phyloP scores from a whole-genome alignment of 2,797 vertebrate genomes.

The Phoebastria nigripes region DNA sequence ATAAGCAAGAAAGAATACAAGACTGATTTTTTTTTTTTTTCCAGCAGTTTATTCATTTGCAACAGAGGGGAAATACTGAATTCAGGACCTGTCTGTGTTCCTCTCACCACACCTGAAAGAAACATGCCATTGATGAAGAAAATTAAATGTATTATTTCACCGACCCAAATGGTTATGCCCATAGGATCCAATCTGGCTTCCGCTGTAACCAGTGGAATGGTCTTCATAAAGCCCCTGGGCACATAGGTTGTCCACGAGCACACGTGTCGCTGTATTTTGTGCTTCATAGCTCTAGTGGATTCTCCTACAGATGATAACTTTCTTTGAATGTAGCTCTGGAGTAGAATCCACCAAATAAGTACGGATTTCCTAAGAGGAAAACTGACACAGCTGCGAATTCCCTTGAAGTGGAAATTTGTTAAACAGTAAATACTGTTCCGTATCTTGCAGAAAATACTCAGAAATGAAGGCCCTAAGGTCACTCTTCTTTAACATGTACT shows the following conservation, averaged over 20 bases:
- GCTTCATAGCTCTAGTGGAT: not conserved
- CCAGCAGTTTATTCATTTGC: not conserved
- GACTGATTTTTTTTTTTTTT: not conserved
- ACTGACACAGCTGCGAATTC: not conserved
- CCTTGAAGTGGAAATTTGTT: not conserved
- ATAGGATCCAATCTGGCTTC: not conserved
- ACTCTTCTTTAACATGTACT: not conserved
- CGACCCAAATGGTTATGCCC: not conserved
- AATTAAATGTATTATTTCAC: not conserved
- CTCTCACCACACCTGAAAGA: not conserved
- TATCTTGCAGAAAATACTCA: not conserved
- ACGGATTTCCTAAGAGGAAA: not conserved
- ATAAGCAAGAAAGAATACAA: not conserved
- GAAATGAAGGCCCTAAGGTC: not conserved
- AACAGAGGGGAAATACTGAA: not conserved
- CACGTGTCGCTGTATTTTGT: fast-evolving
- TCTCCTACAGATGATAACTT: not conserved
- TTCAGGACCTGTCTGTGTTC: not conserved
- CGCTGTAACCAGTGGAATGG: not conserved
- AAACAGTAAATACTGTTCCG: not conserved
- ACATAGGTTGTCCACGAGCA: fast-evolving
- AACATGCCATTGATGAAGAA: not conserved
- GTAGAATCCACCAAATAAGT: not conserved
- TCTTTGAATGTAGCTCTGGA: not conserved
- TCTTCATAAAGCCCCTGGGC: not conserved